These are phyloP conservation scores for Sussaba pulchella DNA, from an alignment of 2,888 invertebrate genomes.

Conservation along the genomic window DNA sequence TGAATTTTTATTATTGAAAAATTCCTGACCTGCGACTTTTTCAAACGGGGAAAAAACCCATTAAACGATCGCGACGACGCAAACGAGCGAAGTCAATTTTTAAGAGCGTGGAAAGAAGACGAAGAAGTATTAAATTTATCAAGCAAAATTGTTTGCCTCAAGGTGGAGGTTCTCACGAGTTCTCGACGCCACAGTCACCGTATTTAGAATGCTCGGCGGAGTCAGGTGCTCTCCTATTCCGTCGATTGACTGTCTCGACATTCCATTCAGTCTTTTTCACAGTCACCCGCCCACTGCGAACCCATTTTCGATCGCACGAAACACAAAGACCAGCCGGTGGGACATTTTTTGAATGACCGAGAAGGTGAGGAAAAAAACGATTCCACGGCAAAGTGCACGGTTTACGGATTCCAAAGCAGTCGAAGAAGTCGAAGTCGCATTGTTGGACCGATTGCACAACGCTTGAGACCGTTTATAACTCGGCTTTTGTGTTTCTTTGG, in stretches of 20 bases:
- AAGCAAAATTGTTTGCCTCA: slow-evolving; percentile 61
- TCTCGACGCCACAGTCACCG: slow-evolving; percentile 24
- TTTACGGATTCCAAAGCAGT: slow-evolving; percentile 25
- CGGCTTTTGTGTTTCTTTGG: slow-evolving; percentile 47
- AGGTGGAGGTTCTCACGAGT: slow-evolving; percentile 75
- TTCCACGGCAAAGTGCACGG: slow-evolving; percentile 69
- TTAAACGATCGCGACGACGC: slow-evolving; percentile 3
- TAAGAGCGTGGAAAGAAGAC: slow-evolving; percentile 10
- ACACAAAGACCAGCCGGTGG: slow-evolving; percentile 42
- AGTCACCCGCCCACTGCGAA: slow-evolving; percentile 79
- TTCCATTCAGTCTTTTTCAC: slow-evolving; percentile 73
- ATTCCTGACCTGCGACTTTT: slow-evolving; percentile 17
- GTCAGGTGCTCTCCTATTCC: slow-evolving; percentile 74
- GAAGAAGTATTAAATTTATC: slow-evolving; percentile 67
- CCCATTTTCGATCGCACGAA: slow-evolving; percentile 75
- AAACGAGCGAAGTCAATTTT: slow-evolving; percentile 31
- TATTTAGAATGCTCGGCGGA: slow-evolving; percentile 54
- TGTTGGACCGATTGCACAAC: slow-evolving; percentile 38
- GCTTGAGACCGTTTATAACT: slow-evolving; percentile 61
- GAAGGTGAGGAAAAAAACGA: slow-evolving; percentile 55
- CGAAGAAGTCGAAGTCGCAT: slow-evolving; percentile 42
- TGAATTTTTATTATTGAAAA: background rate
- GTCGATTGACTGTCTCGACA: slow-evolving; percentile 69
- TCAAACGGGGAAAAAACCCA: background rate
- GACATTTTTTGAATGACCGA: slow-evolving; percentile 34